Evolutionary conservation across 2,113 vertebrate species (phyloP).

Genomic region (Datnioides undecimradiatus): DNA sequence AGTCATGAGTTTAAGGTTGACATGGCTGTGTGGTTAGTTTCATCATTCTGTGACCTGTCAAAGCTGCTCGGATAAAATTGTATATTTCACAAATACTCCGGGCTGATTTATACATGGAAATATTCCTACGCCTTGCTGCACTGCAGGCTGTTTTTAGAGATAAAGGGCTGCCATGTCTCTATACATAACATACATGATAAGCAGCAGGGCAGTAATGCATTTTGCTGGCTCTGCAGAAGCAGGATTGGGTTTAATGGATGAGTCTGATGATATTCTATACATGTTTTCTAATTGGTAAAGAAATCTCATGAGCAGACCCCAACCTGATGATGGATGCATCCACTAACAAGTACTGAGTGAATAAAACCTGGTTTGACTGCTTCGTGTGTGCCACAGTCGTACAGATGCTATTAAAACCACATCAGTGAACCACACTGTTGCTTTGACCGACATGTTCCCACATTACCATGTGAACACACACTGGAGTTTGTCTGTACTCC

Average conservation of each 20-base stretch:
- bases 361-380: too few relatives aligned
- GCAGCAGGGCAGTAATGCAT: background rate
- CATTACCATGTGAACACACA: background rate
- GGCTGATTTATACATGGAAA: constrained; percentile 18
- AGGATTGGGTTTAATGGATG: background rate
- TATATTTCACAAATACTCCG: background rate
- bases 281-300: background rate
- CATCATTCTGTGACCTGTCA: constrained; percentile 40
- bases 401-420: background rate
- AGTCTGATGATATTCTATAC: background rate
- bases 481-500: background rate
- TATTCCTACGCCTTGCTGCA: background rate
- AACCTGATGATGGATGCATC: background rate
- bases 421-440: background rate
- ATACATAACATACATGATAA: background rate
- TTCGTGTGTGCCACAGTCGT: background rate
- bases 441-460: background rate
- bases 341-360: background rate
- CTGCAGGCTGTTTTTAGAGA: background rate
- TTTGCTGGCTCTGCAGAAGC: background rate
- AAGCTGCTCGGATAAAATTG: background rate
- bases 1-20: constrained; percentile 7
- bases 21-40: constrained; percentile 36
- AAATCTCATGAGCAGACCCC: background rate
- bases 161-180: background rate